Evolutionary conservation across 2,113 vertebrate genomes (phyloP).

Genomic region (Edolisoma coerulescens): DNA sequence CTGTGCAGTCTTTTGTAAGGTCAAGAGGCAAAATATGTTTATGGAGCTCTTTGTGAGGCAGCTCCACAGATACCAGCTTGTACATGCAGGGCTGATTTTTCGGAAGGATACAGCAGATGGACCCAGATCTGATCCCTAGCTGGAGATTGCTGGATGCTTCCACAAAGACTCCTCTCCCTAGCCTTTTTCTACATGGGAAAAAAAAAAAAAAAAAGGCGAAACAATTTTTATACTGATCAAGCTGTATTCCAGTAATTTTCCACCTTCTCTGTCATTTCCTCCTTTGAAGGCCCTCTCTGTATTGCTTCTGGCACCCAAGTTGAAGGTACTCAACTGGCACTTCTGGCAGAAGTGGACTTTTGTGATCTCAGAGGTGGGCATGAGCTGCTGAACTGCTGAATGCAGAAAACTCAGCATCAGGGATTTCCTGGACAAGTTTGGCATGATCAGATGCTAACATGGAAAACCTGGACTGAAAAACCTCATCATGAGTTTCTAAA

Average conservation of each 20-base stretch:
- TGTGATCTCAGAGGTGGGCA: not conserved
- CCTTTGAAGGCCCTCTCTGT: not conserved
- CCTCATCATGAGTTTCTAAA: not conserved
- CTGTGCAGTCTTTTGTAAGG: not conserved
- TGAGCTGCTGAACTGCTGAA: not conserved
- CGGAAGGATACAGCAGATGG: not conserved
- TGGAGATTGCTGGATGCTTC: not conserved
- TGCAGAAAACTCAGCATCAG: not conserved
- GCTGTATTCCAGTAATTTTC: not conserved
- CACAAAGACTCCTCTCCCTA: not conserved
- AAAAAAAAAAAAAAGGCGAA: not conserved
- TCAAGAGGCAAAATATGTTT: not conserved
- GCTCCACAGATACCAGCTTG: not conserved
- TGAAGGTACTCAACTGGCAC: not conserved
- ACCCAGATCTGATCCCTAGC: not conserved
- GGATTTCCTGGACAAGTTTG: not conserved
- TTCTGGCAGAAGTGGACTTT: not conserved
- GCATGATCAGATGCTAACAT: not conserved
- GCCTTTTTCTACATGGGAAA: not conserved
- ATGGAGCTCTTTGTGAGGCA: accelerated
- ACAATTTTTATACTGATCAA: not conserved
- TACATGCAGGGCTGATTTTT: not conserved
- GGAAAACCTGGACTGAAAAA: not conserved
- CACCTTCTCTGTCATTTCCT: not conserved
- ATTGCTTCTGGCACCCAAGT: not conserved